Percentiles rank a stretch among this genome's conserved stretches.
Conservation (phyloP, 92 coral and sea anemone genomes). For the Bergia puertoricense region DNA sequence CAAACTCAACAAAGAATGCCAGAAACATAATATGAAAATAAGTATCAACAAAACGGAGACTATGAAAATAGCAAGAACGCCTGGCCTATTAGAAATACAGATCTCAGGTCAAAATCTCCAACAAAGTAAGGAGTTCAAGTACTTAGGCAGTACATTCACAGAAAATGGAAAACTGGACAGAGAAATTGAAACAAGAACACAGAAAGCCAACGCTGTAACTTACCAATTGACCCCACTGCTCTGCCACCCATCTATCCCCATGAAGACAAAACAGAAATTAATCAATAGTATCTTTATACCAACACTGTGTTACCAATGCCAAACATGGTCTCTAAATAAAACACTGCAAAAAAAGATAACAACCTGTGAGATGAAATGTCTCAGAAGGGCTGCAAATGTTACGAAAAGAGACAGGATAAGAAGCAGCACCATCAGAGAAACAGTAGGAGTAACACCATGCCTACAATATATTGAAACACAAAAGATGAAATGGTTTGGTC, state of each 20-base stretch:
- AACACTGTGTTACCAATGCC: not conserved
- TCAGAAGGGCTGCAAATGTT: not conserved
- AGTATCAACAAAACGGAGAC: conserved; percentile 10
- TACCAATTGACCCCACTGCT: not conserved
- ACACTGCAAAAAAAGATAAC: not conserved
- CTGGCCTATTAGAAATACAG: not conserved
- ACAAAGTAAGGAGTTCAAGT: conserved; percentile 35
- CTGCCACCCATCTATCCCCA: not conserved
- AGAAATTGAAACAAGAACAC: conserved; percentile 6
- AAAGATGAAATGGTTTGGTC: not conserved
- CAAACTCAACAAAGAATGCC: not conserved
- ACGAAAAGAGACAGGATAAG: not conserved
- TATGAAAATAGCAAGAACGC: not conserved
- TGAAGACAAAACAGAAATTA: not conserved
- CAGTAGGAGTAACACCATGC: not conserved
- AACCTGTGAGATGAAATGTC: not conserved
- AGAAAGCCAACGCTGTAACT: not conserved
- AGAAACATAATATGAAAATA: conserved; percentile 8
- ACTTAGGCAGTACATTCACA: conserved; percentile 6
- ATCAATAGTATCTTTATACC: not conserved
- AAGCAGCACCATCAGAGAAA: not conserved
- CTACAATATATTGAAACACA: not conserved
- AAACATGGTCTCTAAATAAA: not conserved
- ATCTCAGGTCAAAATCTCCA: conserved; percentile 21
- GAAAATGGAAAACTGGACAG: conserved; percentile 20